Conservation (phyloP, 2,888 invertebrate species). For the Cylindroiulus punctatus region DNA sequence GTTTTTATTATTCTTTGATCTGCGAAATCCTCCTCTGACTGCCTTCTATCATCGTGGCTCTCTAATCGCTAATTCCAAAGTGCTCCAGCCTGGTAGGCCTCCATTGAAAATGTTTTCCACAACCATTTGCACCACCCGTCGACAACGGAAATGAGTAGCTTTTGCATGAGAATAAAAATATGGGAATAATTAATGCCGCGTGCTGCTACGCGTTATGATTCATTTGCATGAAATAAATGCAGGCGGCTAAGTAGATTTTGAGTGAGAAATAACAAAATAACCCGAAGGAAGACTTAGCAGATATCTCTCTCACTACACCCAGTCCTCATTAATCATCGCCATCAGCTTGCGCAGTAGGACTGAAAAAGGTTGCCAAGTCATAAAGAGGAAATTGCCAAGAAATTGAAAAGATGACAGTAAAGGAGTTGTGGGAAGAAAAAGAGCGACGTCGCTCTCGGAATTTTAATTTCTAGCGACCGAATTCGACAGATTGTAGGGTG, state of each 20-base stretch:
- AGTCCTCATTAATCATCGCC: slow-evolving; percentile 38
- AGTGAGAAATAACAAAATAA: slow-evolving; percentile 42
- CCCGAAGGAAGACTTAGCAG: slow-evolving; percentile 34
- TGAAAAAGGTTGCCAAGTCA: slow-evolving; percentile 42
- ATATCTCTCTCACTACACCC: slow-evolving; percentile 36
- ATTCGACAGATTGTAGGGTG: slow-evolving; percentile 9
- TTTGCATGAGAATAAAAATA: slow-evolving; percentile 15
- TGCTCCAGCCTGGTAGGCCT: background rate
- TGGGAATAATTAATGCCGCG: slow-evolving; percentile 13
- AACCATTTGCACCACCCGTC: slow-evolving; percentile 37
- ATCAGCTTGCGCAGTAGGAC: slow-evolving; percentile 40
- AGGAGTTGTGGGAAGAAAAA: slow-evolving; percentile 8
- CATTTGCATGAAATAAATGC: slow-evolving; percentile 42
- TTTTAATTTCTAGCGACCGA: slow-evolving; percentile 17
- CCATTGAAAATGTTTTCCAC: slow-evolving; percentile 34
- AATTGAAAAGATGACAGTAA: slow-evolving; percentile 42
- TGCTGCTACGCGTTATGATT: slow-evolving; percentile 37
- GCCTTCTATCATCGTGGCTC: background rate
- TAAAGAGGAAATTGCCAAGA: slow-evolving; percentile 36
- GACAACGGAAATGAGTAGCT: slow-evolving; percentile 38
- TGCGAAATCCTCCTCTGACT: slow-evolving; percentile 13
- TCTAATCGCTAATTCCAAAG: slow-evolving; percentile 42
- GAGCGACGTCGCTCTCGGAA: background rate
- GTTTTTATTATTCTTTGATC: slow-evolving; percentile 34
- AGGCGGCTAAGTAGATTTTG: slow-evolving; percentile 26